Evolutionary conservation across 2,797 vertebrate genomes (phyloP), one percentile per base, ranked within the genome.

Genomic region (Labroides dimidiatus): DNA sequence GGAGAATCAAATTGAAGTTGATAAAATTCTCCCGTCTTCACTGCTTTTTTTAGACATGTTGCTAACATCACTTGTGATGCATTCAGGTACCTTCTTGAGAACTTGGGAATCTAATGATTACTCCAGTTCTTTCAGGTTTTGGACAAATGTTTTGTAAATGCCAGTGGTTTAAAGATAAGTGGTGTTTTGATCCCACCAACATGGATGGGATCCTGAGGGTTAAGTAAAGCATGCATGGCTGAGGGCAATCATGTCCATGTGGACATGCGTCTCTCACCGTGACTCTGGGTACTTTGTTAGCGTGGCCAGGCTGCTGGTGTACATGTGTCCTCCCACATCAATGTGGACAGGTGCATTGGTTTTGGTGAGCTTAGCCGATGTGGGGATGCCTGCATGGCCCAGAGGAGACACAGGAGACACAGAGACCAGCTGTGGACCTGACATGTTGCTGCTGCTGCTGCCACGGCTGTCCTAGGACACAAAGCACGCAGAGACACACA

Each of bases 291-390:
- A 99, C 93, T 96, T 98, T 83, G 96, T 98, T 82, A 99, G 96
- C 20, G 97, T 99, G 59, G 96, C 96, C 91, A 99, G 90, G 92
- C 96, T 99, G 95, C 98, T 99, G 92, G 98, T 99, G 71, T 98
- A 99, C 97, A 98, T 97, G 88, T 98, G 97, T 77, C 98, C 98
- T 71, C 98, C 98, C 54, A 99, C 97, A 20, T 99, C 98, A 27
- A 99, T 98, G 92, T 99, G 98, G 85, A 99, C 98, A 0, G 98
- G 97, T 1, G 97, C 98, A 19, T 96, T 99, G 90, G 95, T 94
- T 89, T 98, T 97, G 72, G 95, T 98, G 89, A 99, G 96, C 72
- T 97, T 96, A 71, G 97, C 98, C 60, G 96, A 95, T 70, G 95
- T 95, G 69, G 98, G 98, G 83, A 99, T 96, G 83, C 97, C 97